Conservation (phyloP, 2,113 vertebrate genomes). For the Corythornis vintsioides region DNA sequence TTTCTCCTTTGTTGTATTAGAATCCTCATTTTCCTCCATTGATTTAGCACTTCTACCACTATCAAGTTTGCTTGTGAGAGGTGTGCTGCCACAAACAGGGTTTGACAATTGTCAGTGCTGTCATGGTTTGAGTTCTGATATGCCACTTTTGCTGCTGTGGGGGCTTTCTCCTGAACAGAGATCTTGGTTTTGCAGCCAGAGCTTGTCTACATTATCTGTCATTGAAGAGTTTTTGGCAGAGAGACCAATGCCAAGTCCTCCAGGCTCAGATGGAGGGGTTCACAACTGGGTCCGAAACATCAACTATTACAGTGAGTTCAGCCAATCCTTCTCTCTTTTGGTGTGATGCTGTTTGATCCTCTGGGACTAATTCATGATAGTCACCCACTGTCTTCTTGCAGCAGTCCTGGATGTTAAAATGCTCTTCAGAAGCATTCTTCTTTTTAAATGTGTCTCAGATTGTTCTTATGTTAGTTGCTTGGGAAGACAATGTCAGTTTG, state of each 20-base stretch:
- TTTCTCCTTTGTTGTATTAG: not conserved
- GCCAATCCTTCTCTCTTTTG: not conserved
- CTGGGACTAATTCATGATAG: not conserved
- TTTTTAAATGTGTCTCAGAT: not conserved
- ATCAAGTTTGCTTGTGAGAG: not conserved
- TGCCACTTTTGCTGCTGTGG: not conserved
- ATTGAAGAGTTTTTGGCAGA: constrained; percentile 96
- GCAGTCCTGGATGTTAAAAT: not conserved
- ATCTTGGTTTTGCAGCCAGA: constrained; percentile 84
- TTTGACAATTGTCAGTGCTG: not conserved
- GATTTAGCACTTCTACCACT: not conserved
- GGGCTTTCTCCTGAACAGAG: constrained; percentile 28
- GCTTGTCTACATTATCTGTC: constrained; percentile 94
- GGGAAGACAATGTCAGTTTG: not conserved
- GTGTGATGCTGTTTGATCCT: not conserved
- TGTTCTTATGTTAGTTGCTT: not conserved
- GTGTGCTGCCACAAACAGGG: not conserved
- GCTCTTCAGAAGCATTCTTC: not conserved
- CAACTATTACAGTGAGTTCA: constrained; percentile 95
- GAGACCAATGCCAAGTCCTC: constrained; percentile 81
- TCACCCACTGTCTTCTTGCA: not conserved
- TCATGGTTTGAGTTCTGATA: not conserved
- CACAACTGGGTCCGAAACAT: constrained; percentile 92
- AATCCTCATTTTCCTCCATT: not conserved
- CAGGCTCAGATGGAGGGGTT: constrained; percentile 77